Percentiles rank a stretch among this genome's conserved stretches.
These are phyloP conservation scores for Sapajus apella DNA, from an alignment of 2,113 vertebrate species.

Conservation along the genomic window DNA sequence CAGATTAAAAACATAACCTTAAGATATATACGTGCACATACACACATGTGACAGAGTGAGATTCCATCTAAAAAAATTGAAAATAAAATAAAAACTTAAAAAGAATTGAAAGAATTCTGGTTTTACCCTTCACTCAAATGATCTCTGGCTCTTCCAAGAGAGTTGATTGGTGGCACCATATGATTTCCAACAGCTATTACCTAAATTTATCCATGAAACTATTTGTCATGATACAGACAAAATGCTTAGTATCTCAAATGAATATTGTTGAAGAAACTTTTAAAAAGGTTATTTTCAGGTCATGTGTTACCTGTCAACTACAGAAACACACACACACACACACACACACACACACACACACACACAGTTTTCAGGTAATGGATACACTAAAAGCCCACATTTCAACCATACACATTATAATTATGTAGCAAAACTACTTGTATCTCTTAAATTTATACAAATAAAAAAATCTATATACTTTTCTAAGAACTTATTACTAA, in stretches of 20 bases:
- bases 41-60: too few relatives aligned
- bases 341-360: too few relatives aligned
- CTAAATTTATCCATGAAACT: not conserved
- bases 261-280: not conserved
- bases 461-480: not conserved
- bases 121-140: not conserved
- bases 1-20: slow-evolving; percentile 24
- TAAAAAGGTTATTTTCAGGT: not conserved
- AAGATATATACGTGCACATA: not conserved
- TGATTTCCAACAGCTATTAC: not conserved
- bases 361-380: not conserved
- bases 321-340: not conserved
- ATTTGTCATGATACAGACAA: not conserved
- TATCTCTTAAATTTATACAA: not conserved
- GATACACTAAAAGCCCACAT: not conserved
- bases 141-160: not conserved
- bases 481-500: not conserved
- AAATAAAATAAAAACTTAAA: not conserved
- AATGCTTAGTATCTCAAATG: not conserved
- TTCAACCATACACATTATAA: not conserved
- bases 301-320: not conserved
- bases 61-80: too few relatives aligned
- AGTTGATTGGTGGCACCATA: not conserved
- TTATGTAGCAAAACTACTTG: not conserved
- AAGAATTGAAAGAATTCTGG: not conserved